A percentile compares a stretch with the other conserved stretches of the same genome.
Conservation (phyloP, 1,140 invertebrate species). For the Hyles vespertilio region DNA sequence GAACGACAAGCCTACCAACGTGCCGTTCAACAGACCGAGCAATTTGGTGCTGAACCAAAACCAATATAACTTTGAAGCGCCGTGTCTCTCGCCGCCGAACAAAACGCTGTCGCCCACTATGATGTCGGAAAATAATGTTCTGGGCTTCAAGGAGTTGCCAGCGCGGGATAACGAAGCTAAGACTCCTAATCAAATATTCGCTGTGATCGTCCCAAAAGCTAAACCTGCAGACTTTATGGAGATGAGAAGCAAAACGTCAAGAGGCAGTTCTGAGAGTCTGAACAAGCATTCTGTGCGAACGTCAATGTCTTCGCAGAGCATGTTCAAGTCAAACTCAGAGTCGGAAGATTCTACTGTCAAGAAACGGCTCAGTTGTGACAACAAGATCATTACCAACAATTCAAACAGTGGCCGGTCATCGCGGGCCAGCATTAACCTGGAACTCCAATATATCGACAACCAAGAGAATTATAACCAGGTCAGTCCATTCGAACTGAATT, state of each 20-base stretch:
- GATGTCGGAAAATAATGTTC: conserved; percentile 62
- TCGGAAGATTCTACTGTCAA: conserved; percentile 62
- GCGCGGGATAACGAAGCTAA: conserved; percentile 32
- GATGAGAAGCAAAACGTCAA: conserved; percentile 28
- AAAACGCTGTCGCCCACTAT: conserved; percentile 64
- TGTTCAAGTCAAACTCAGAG: conserved; percentile 54
- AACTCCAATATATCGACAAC: conserved; percentile 58
- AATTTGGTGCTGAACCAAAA: conserved; percentile 55
- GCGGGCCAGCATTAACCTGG: conserved; percentile 57
- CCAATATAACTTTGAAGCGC: conserved; percentile 51
- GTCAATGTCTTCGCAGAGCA: conserved; percentile 54
- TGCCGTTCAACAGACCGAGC: conserved; percentile 47
- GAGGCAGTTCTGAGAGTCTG: conserved; percentile 51
- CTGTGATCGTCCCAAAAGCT: conserved; percentile 69
- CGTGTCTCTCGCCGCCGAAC: conserved; percentile 69
- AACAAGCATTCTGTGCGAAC: conserved; percentile 47
- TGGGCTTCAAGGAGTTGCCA: conserved; percentile 67
- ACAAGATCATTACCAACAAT: conserved; percentile 52
- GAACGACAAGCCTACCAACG: conserved; percentile 42
- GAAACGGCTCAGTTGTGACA: conserved; percentile 64
- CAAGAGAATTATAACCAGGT: conserved; percentile 40
- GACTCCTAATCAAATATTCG: conserved; percentile 62
- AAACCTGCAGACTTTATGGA: conserved; percentile 36
- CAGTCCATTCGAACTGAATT: conserved; percentile 56
- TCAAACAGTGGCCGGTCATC: conserved; percentile 56